Evolutionary conservation across 53 echinoderm and acorn worm genomes (phyloP), one percentile per base, ranked within the genome.

Genomic region (Pentamera pediparva): DNA sequence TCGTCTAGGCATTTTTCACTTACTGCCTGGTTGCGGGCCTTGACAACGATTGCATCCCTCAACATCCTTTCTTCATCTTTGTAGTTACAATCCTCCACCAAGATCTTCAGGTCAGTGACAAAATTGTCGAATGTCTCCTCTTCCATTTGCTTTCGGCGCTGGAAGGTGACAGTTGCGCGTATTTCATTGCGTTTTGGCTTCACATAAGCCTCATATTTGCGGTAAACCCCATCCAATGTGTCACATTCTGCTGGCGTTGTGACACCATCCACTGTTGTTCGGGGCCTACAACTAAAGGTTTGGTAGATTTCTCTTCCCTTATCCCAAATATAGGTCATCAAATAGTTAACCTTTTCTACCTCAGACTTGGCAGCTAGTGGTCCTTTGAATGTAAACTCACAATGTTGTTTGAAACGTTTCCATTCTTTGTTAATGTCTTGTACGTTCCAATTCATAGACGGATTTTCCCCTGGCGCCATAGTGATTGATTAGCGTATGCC

Each of bases 251-350:
- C 79, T 33, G 81, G 70, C 5, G 22, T 10, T n/a, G 56, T 56
- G 1, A 15, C 79, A 5, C 32, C 34, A 35, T 33, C 49, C 21
- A 3, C 27, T 5, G 18, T 40, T 39, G 34, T 32, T 32, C 75
- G 69, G 19, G 77, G 77, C 11, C 19, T 36, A 81, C 81, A 89
- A 10, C 58, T 31, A 22, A 85, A 85, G 6, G 64, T 89, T 5
- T 55, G 63, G 57, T 89, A 89, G 20, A 85, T 75, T 13, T 80
- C 77, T 32, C 84, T 75, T n/a, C 84, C 78, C 59, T 81, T 84
- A 40, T 89, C 84, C 28, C 84, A 77, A 13, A 81, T 80, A 61
- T 81, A 89, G 4, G 85, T 84, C 81, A 89, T 85, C 26, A 85
- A 32, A 25, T 89, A 81, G 48, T 85, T 85, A 5, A 89, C 78